phyloP scores from a whole-genome alignment of 1,140 invertebrate genomes.

The Lordiphosa collinella region DNA sequence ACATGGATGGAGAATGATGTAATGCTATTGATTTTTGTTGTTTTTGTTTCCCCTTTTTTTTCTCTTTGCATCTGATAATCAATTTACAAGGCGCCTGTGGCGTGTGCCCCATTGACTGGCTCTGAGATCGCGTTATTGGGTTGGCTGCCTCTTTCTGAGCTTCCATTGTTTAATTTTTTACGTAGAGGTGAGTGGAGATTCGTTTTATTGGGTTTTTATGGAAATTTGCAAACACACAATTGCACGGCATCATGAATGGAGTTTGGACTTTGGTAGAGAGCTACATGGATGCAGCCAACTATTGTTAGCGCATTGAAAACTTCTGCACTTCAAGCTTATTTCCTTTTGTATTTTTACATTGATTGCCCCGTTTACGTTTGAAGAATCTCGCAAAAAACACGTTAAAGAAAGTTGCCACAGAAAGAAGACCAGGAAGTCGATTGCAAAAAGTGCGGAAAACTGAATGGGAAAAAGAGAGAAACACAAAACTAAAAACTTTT shows the following conservation, averaged over 20 bases:
- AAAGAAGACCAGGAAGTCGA: slow-evolving; percentile 57
- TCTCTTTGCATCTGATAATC: slow-evolving; percentile 33
- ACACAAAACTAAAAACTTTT: slow-evolving; percentile 23
- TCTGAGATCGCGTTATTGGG: slow-evolving; percentile 4
- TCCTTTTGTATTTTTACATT: no score
- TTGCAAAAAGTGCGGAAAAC: slow-evolving; percentile 30
- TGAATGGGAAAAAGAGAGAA: slow-evolving; percentile 48
- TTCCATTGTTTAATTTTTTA: no score
- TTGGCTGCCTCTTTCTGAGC: slow-evolving; percentile 4
- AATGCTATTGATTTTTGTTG: slow-evolving; percentile 30
- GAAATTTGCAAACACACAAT: no score
- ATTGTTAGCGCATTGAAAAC: no score
- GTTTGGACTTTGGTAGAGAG: no score
- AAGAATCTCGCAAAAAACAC: not conserved
- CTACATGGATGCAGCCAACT: no score
- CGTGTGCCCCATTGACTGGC: slow-evolving; percentile 33
- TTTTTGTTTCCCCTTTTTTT: not conserved
- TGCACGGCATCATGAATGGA: no score
- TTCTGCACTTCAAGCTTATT: no score
- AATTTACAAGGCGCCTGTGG: slow-evolving; percentile 47
- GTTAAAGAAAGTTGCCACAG: slow-evolving; percentile 59
- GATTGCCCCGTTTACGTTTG: no score
- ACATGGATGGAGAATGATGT: slow-evolving; percentile 33
- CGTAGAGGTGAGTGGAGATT: no score
- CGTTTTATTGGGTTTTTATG: no score